These are phyloP conservation scores for Keiferia lycopersicella DNA, from an alignment of 2,888 invertebrate species.

Conservation along the genomic window DNA sequence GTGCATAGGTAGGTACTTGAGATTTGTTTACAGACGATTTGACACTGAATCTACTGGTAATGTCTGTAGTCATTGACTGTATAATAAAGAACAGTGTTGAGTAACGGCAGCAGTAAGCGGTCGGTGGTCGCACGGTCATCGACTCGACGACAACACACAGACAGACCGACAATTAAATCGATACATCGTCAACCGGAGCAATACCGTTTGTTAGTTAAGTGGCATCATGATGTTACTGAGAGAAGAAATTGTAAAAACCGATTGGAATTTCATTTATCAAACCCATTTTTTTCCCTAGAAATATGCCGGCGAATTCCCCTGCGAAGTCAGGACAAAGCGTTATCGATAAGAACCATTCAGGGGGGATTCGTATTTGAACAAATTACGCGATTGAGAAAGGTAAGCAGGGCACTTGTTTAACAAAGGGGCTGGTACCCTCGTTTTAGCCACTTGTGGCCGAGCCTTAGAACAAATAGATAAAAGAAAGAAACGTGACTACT, in stretches of 20 bases:
- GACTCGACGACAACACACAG: slow-evolving; percentile 48
- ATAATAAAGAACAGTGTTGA: slow-evolving; percentile 23
- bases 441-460: slow-evolving; percentile 54
- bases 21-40: background rate
- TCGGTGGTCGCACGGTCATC: slow-evolving; percentile 67
- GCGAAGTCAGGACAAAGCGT: background rate
- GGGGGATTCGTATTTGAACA: slow-evolving; percentile 49
- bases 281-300: background rate
- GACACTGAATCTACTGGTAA: background rate
- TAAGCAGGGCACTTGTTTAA: slow-evolving; percentile 53
- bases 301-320: background rate
- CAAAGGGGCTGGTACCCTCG: slow-evolving; percentile 60
- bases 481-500: slow-evolving; percentile 49
- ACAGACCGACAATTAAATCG: slow-evolving; percentile 58
- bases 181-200: slow-evolving; percentile 49
- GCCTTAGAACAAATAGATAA: slow-evolving; percentile 60
- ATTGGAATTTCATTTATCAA: background rate
- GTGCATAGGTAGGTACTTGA: too few species aligned
- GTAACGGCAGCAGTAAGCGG: slow-evolving; percentile 52
- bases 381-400: slow-evolving; percentile 61
- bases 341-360: background rate
- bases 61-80: slow-evolving; percentile 15
- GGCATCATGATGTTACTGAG: background rate
- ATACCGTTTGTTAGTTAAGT: slow-evolving; percentile 29
- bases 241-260: slow-evolving; percentile 10